Base-by-base conservation (phyloP, 2,113 vertebrate genomes). In the Thamnaconus septentrionalis region DNA sequence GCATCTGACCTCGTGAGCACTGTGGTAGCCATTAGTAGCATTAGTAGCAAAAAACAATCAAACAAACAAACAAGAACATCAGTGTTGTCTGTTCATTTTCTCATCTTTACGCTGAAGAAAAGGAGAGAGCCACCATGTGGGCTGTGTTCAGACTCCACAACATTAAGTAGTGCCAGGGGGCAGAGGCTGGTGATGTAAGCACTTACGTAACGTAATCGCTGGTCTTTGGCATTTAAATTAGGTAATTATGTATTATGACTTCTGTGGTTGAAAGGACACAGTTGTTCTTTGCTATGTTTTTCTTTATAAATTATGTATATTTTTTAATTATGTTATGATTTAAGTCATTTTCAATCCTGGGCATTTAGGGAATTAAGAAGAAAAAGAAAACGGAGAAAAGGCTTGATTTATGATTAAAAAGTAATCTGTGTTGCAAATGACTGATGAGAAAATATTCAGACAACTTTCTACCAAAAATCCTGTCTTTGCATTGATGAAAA, bases 121-220 rank as follows among this genome's bases (percentile, higher is more conserved):
- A 56, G 58, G 75, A 58, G 8, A 56, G 47, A 62, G 11, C 2
- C 2, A 49, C 63, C 62, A 58, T 56, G 72, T 70, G 80, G 59
- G 58, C 57, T 42, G 47, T 45, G 69, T 53, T 76, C 71, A 63
- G 75, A 65, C 59, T 76, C 61, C 44, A 39, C 70, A 75, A 74
- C 75, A 73, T 64, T 62, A 68, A 70, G 69, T 51, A 40, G 66
- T 0, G 70, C 85, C 75, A n/a, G 42, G 42, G 83, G 77, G 80
- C 52, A 72, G 41, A 56, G 39, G 66, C 72, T 56, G 39, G 69
- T 72, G 88, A 91, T 84, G 88, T 89, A 90, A 90, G 78, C 51
- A 42, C 66, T 91, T 90, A 83, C 80, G 78, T 80, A 91, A 89
- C 85, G n/a, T n/a, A n/a, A 76, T 56, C 71, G 57, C 69, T 61